phyloP scores from a whole-genome alignment of 2,113 vertebrate species.

The Geothlypis trichas region DNA sequence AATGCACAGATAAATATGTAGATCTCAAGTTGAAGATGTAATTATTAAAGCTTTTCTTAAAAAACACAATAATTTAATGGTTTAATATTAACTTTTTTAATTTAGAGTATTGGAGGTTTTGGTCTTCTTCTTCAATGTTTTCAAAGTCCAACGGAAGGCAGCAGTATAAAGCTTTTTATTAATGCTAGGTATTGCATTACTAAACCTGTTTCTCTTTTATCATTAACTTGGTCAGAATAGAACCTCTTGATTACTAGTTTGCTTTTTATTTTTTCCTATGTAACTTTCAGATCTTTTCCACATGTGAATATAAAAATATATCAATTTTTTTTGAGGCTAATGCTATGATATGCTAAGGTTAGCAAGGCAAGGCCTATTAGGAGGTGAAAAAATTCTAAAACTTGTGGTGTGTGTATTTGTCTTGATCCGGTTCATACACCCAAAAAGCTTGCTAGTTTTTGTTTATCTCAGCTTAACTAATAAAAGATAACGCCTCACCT shows the following conservation, averaged over 20 bases:
- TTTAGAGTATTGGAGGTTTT: not conserved
- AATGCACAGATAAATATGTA: not conserved
- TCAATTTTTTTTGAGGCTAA: not conserved
- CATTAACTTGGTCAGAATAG: not conserved
- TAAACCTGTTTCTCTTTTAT: not conserved
- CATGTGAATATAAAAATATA: not conserved
- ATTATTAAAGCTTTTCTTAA: not conserved
- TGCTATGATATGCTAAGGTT: not conserved
- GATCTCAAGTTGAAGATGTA: not conserved
- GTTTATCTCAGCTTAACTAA: not conserved
- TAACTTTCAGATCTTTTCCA: not conserved
- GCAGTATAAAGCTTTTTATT: not conserved
- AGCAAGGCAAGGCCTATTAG: not conserved
- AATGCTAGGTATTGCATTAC: not conserved
- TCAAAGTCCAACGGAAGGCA: not conserved
- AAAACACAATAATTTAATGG: not conserved
- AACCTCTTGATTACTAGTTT: not conserved
- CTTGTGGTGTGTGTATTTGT: fast-evolving
- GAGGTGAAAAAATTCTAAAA: not conserved
- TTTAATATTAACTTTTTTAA: not conserved
- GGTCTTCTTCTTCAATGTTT: not conserved
- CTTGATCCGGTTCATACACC: not conserved
- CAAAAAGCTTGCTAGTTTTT: not conserved
- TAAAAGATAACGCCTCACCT: not conserved
- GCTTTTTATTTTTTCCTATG: not conserved